Evolutionary conservation across 2,888 invertebrate genomes (phyloP).

Genomic region (Theretra japonica): DNA sequence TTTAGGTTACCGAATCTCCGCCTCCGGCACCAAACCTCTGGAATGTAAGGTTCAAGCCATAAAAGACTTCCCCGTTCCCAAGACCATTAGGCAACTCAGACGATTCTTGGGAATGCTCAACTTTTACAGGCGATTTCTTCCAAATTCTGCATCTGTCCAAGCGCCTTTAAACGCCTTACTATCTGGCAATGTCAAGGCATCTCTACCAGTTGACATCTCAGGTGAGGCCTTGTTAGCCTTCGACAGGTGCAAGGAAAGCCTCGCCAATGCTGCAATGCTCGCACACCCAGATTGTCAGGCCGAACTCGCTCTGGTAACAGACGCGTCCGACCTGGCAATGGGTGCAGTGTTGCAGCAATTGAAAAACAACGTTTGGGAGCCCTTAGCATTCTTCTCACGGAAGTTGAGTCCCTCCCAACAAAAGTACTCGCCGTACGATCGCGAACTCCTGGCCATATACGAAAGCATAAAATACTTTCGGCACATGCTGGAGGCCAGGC

Average conservation of each 20-base stretch:
- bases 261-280: constrained; percentile 18
- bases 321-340: constrained; percentile 26
- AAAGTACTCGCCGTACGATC: constrained; percentile 31
- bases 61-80: constrained; percentile 40
- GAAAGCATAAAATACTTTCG: constrained; percentile 32
- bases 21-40: constrained; percentile 50
- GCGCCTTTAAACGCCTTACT: constrained; percentile 29
- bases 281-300: constrained; percentile 22
- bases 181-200: constrained; percentile 27
- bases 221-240: constrained; percentile 26
- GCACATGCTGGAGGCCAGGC: constrained; percentile 29
- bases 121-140: constrained; percentile 34
- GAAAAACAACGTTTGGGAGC: constrained; percentile 20
- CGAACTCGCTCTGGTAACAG: too few species aligned
- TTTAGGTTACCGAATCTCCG: constrained; percentile 41
- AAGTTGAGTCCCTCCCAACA: constrained; percentile 29
- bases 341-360: constrained; percentile 30
- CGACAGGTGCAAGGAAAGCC: constrained; percentile 24
- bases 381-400: constrained; percentile 15
- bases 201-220: constrained; percentile 2
- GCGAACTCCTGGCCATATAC: constrained; percentile 33
- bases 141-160: constrained; percentile 29
- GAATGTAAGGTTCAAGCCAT: constrained; percentile 49
- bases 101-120: constrained; percentile 40
- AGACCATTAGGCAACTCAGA: constrained; percentile 38